These are phyloP conservation scores for Spodoptera litura DNA, from an alignment of 1,140 invertebrate species.

Conservation along the genomic window DNA sequence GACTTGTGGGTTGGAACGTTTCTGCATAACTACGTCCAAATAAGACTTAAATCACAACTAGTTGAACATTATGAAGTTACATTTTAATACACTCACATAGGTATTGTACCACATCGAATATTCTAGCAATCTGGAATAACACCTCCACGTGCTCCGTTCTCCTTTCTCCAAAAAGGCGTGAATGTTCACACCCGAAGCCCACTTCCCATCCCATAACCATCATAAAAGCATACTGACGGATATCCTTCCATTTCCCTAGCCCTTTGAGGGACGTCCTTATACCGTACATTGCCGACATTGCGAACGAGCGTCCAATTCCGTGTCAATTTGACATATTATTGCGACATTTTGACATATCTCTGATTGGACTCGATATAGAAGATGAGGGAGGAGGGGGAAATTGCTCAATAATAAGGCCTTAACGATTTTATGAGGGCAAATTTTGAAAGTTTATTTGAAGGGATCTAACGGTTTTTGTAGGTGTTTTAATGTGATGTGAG, in stretches of 20 bases:
- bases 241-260: constrained; percentile 34
- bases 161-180: background rate
- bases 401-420: background rate
- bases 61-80: too few relatives aligned
- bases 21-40: too few relatives aligned
- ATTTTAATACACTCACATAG: too few relatives aligned
- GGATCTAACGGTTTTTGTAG: too few relatives aligned
- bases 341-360: constrained; percentile 25
- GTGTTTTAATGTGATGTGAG: too few relatives aligned
- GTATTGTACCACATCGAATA: too few relatives aligned
- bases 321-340: constrained; percentile 33
- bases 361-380: constrained; percentile 12
- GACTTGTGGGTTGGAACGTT: too few relatives aligned
- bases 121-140: too few relatives aligned
- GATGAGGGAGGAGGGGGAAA: background rate
- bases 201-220: background rate
- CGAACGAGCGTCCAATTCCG: constrained; percentile 21
- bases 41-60: too few relatives aligned
- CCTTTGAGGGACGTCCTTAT: constrained; percentile 22
- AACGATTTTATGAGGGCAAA: background rate
- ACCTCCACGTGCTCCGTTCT: background rate
- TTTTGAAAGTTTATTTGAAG: background rate
- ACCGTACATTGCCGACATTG: background rate
- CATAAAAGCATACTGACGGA: constrained; percentile 29
- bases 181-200: background rate